These are phyloP conservation scores for Scelioninae gen. 1 DNA, from an alignment of 2,888 invertebrate genomes.

Conservation along the genomic window DNA sequence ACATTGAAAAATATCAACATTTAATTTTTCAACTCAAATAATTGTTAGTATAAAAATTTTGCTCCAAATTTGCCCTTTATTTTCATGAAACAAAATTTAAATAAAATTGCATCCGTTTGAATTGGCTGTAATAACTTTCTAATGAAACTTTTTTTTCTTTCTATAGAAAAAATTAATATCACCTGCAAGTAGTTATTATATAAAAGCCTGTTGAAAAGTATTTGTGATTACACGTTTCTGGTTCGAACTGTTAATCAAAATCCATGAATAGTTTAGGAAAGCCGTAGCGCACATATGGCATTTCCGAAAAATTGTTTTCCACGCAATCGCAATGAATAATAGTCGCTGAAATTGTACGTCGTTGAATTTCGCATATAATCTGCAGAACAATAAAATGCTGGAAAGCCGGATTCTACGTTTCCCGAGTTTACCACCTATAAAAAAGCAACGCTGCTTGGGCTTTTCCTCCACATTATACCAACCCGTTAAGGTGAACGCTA, in stretches of 20 bases:
- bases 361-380: constrained; percentile 49
- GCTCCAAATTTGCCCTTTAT: too few relatives aligned
- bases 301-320: constrained; percentile 45
- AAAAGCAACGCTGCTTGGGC: constrained; percentile 39
- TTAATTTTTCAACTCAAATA: too few relatives aligned
- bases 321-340: constrained; percentile 48
- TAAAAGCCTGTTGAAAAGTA: too few relatives aligned
- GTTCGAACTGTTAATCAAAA: constrained; percentile 17
- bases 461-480: constrained; percentile 48
- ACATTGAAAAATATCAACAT: too few relatives aligned
- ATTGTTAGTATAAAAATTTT: too few relatives aligned
- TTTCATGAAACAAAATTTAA: too few relatives aligned
- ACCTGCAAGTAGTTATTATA: too few relatives aligned
- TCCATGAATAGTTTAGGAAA: constrained; percentile 11
- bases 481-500: constrained; percentile 55
- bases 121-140: too few relatives aligned
- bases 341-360: constrained; percentile 39
- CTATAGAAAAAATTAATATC: too few relatives aligned
- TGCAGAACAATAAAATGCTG: constrained; percentile 54
- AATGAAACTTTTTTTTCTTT: too few relatives aligned
- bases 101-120: too few relatives aligned
- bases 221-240: not conserved
- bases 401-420: constrained; percentile 51
- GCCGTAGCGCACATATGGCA: not conserved
- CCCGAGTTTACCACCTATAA: constrained; percentile 49